phyloP scores from a whole-genome alignment of 2,888 invertebrate species.

The Pyralis farinalis region DNA sequence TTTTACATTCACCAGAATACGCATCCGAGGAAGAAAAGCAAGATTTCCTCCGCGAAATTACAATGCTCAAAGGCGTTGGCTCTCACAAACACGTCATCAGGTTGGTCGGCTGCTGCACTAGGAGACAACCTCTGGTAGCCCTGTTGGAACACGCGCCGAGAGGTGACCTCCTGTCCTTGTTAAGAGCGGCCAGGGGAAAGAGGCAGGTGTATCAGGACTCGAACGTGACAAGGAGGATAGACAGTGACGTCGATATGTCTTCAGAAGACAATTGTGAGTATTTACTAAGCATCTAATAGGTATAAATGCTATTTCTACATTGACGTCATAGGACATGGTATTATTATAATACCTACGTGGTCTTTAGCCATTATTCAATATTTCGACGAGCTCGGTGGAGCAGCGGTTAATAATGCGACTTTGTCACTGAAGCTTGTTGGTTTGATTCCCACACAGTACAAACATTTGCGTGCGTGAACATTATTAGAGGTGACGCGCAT shows the following conservation, averaged over 20 bases:
- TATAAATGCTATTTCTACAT: no score
- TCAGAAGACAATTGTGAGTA: slow-evolving; percentile 83
- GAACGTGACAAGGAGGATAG: slow-evolving; percentile 73
- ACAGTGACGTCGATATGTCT: slow-evolving; percentile 28
- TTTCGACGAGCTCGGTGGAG: no score
- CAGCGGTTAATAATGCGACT: no score
- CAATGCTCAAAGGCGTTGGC: slow-evolving; percentile 88
- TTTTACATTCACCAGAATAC: slow-evolving; percentile 57
- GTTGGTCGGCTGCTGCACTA: slow-evolving; percentile 87
- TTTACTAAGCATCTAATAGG: no score
- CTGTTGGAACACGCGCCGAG: slow-evolving; percentile 90
- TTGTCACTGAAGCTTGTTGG: no score
- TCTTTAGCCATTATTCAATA: no score
- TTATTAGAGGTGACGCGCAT: no score
- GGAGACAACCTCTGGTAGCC: slow-evolving; percentile 85
- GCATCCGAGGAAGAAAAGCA: slow-evolving; percentile 81
- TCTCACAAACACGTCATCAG: slow-evolving; percentile 88
- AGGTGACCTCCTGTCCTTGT: slow-evolving; percentile 86
- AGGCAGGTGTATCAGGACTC: slow-evolving; percentile 37
- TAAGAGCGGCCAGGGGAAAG: slow-evolving; percentile 73
- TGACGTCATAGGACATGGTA: no score
- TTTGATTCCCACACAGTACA: no score
- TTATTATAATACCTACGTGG: no score
- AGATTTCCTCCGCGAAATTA: slow-evolving; percentile 89
- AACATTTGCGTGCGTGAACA: no score